Conservation (phyloP, 1,140 invertebrate genomes). For the Euwallacea fornicatus region DNA sequence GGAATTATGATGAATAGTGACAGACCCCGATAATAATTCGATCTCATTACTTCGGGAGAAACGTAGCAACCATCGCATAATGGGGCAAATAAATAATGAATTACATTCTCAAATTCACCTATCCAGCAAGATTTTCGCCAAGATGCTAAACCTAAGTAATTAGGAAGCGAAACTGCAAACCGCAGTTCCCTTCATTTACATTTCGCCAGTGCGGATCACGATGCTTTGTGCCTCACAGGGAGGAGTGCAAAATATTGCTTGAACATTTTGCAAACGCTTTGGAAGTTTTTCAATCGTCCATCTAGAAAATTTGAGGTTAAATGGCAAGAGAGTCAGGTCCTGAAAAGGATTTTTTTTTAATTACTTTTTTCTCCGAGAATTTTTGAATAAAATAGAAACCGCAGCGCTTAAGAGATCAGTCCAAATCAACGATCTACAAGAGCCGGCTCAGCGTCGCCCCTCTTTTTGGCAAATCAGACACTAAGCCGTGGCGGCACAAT, state of each 20-base stretch:
- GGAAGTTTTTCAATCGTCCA: too few species aligned
- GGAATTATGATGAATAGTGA: conserved; percentile 39
- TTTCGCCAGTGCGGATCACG: neutral
- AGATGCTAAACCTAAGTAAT: conserved; percentile 9
- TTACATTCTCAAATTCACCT: neutral
- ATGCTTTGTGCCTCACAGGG: neutral
- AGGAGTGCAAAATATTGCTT: neutral
- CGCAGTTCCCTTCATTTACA: conserved; percentile 8
- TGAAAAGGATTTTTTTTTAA: too few species aligned
- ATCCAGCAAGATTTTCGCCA: conserved; percentile 1
- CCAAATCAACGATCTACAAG: too few species aligned
- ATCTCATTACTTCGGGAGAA: conserved; percentile 11
- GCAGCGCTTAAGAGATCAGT: too few species aligned
- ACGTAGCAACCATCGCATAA: neutral
- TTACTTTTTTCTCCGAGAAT: too few species aligned
- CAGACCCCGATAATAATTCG: conserved; percentile 24
- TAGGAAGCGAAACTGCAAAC: conserved; percentile 8
- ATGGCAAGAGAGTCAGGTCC: too few species aligned
- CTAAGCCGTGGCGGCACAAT: too few species aligned
- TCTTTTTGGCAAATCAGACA: too few species aligned
- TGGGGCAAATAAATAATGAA: neutral
- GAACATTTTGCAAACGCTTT: too few species aligned
- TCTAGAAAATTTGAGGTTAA: too few species aligned
- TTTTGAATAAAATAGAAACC: too few species aligned
- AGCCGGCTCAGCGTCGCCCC: too few species aligned